phyloP scores from a whole-genome alignment of 2,113 vertebrate genomes.

The Balaeniceps rex region DNA sequence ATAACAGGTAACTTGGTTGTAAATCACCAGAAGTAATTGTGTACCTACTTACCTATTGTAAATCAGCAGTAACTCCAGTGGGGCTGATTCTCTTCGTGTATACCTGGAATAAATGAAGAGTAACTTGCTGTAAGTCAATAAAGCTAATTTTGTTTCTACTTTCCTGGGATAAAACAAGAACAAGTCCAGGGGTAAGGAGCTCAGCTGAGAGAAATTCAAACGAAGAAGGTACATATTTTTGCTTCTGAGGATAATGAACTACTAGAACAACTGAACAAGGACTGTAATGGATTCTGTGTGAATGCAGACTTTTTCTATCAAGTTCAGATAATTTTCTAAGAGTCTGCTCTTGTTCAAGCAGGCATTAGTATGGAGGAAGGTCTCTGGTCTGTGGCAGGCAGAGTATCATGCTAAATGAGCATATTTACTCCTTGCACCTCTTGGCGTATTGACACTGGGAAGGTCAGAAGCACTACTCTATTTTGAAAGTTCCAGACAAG shows the following conservation, averaged over 20 bases:
- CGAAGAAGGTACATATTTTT: background rate
- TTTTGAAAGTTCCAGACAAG: background rate
- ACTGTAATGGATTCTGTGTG: background rate
- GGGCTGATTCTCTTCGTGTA: background rate
- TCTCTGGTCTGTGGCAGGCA: background rate
- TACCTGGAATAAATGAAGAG: constrained; percentile 32
- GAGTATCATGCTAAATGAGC: background rate
- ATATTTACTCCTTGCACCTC: background rate
- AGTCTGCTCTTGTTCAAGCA: background rate
- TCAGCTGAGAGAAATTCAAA: background rate
- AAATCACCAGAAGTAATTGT: constrained; percentile 58
- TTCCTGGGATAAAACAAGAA: constrained; percentile 12
- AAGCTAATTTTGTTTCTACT: constrained; percentile 27
- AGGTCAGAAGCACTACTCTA: background rate
- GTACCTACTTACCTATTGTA: constrained; percentile 37
- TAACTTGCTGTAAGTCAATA: constrained; percentile 46
- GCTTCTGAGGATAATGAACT: background rate
- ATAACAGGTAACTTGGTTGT: constrained; percentile 27
- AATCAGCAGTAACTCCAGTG: constrained; percentile 42
- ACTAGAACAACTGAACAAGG: background rate
- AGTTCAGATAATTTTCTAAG: background rate
- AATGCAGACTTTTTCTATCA: background rate
- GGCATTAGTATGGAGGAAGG: background rate
- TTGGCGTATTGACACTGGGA: background rate
- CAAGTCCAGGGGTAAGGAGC: background rate